Evolutionary conservation across 2,113 vertebrate species (phyloP).

Genomic region (Scomber japonicus): DNA sequence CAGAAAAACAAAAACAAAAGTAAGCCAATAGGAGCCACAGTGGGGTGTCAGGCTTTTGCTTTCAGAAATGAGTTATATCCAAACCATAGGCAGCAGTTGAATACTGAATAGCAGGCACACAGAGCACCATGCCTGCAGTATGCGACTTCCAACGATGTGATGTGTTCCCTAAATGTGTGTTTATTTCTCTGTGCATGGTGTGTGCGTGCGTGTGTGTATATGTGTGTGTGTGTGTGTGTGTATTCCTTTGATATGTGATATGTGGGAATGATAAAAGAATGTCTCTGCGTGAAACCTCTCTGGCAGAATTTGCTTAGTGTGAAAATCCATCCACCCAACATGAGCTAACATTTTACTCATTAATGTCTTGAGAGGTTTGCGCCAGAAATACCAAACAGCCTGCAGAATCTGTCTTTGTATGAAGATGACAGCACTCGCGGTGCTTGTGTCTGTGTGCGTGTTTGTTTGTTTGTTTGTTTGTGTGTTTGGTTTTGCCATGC

Average conservation of each 20-base stretch:
- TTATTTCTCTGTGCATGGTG: conserved; percentile 33
- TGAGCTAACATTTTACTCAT: conserved; percentile 74
- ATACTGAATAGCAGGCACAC: conserved; percentile 59
- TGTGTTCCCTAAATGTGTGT: conserved; percentile 57
- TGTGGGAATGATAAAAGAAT: conserved; percentile 60
- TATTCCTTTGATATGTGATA: conserved; percentile 34
- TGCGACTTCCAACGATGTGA: conserved; percentile 36
- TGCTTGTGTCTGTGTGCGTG: conserved; percentile 10
- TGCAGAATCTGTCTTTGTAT: conserved; percentile 41
- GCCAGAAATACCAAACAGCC: conserved; percentile 63
- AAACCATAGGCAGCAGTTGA: conserved; percentile 60
- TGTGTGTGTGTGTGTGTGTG: conserved; percentile 1
- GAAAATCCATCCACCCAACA: conserved; percentile 73
- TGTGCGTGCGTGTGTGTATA: conserved; percentile 11
- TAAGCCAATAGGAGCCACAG: conserved; percentile 70
- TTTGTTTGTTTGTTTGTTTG: conserved; percentile 32
- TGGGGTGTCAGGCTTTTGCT: conserved; percentile 61
- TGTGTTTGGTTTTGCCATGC: conserved; percentile 37
- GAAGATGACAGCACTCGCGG: conserved; percentile 32
- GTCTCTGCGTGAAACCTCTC: conserved; percentile 70
- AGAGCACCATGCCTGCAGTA: conserved; percentile 40
- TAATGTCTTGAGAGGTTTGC: conserved; percentile 68
- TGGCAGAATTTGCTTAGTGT: conserved; percentile 68
- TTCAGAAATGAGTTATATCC: conserved; percentile 74
- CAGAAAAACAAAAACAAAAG: conserved; percentile 74